Evolutionary conservation across 2,797 vertebrate genomes (phyloP).

Genomic region (Enteromius argenteus): DNA sequence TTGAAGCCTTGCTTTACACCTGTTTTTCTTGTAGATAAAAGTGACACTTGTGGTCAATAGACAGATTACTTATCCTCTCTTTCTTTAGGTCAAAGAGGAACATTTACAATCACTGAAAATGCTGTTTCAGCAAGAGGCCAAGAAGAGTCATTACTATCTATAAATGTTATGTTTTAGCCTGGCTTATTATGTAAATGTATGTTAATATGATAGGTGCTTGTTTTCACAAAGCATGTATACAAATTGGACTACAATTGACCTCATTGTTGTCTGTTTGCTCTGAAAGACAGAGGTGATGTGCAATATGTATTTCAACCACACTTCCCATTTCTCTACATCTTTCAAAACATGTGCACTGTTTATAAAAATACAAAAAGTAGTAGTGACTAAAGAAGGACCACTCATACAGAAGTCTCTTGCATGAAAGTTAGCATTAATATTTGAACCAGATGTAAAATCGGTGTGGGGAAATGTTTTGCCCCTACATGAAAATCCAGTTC

Average conservation of each 20-base stretch:
- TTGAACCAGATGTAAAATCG: background rate
- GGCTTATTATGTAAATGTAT: background rate
- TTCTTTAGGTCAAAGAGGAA: constrained; percentile 25
- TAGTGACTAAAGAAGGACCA: background rate
- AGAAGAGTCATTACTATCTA: background rate
- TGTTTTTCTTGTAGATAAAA: background rate
- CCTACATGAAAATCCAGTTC: background rate
- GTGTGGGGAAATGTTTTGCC: background rate
- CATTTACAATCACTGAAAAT: constrained; percentile 11
- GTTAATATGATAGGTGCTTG: background rate
- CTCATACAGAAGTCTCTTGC: background rate
- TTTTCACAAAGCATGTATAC: background rate
- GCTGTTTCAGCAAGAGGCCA: background rate
- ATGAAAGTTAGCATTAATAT: background rate
- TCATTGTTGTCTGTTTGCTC: background rate
- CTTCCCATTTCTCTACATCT: background rate
- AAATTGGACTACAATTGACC: background rate
- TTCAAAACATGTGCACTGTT: background rate
- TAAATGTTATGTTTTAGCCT: background rate
- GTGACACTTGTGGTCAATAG: background rate
- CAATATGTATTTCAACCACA: background rate
- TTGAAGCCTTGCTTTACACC: background rate
- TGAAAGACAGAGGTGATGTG: background rate
- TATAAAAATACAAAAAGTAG: background rate
- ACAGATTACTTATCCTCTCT: constrained; percentile 3